phyloP scores from a whole-genome alignment of 1,140 invertebrate species.

The Philopotamus ludificatus region DNA sequence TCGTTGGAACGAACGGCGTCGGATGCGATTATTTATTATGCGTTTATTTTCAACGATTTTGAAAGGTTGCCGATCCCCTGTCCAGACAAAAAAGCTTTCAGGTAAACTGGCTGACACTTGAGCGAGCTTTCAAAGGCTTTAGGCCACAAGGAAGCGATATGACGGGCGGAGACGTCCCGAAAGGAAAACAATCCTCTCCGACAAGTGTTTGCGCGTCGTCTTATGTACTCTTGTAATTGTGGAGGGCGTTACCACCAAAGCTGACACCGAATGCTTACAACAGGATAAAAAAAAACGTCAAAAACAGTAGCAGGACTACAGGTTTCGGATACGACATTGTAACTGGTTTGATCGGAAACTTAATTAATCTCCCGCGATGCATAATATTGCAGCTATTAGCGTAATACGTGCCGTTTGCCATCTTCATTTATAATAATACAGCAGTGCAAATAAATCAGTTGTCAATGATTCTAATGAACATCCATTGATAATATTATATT shows the following conservation, averaged over 20 bases:
- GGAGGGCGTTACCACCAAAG: slow-evolving; percentile 16
- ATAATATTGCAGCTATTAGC: neutral
- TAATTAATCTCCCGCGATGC: slow-evolving; percentile 1
- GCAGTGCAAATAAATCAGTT: too few species aligned
- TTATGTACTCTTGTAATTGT: slow-evolving; percentile 17
- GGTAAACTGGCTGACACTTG: slow-evolving; percentile 6
- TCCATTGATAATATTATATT: too few species aligned
- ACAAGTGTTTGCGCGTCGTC: slow-evolving; percentile 18
- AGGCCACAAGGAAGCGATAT: slow-evolving; percentile 6
- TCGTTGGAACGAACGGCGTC: too few species aligned
- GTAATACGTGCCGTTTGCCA: neutral
- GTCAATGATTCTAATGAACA: too few species aligned
- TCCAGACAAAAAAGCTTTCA: slow-evolving; percentile 1
- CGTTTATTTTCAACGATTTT: too few species aligned
- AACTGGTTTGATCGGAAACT: too few species aligned
- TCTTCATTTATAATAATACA: too few species aligned
- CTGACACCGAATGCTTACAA: neutral
- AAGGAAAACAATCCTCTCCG: slow-evolving; percentile 9
- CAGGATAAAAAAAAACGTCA: slow-evolving; percentile 6
- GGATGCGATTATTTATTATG: too few species aligned
- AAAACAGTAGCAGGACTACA: neutral
- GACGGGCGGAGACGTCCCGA: slow-evolving; percentile 13
- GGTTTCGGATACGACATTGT: too few species aligned
- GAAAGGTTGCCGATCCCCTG: neutral
- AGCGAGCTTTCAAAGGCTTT: slow-evolving; percentile 18